These are phyloP conservation scores for Pseudococcus longispinus DNA, from an alignment of 2,888 invertebrate species.

Conservation along the genomic window DNA sequence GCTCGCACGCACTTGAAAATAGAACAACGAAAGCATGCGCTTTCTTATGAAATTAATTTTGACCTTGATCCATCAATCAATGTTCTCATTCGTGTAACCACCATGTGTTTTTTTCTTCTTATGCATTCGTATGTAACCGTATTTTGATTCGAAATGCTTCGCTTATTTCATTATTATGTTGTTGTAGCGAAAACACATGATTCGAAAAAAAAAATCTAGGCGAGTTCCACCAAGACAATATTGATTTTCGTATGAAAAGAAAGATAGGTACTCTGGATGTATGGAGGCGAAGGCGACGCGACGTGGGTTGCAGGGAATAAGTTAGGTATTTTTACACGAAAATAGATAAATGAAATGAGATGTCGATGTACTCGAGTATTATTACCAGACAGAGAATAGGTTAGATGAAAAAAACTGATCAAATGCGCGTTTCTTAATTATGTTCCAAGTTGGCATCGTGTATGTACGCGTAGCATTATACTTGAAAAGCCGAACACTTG, in stretches of 20 bases:
- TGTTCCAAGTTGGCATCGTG: constrained; percentile 9
- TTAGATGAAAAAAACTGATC: neutral
- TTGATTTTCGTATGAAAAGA: neutral
- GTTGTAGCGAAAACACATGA: neutral
- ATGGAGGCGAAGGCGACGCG: neutral
- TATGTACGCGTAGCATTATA: neutral
- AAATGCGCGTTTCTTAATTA: neutral
- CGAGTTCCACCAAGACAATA: neutral
- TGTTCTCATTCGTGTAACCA: neutral
- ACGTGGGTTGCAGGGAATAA: neutral
- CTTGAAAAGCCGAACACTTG: neutral
- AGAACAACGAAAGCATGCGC: constrained; percentile 20
- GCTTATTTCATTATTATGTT: neutral
- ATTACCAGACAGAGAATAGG: neutral
- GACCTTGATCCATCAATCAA: constrained; percentile 5
- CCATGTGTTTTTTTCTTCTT: neutral
- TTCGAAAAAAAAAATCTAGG: neutral
- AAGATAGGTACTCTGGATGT: neutral
- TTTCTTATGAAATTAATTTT: constrained; percentile 15
- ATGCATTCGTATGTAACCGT: neutral
- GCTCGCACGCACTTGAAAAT: neutral
- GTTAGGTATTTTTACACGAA: neutral
- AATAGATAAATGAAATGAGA: neutral
- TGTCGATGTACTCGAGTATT: constrained; percentile 16
- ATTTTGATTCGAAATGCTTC: neutral